Evolutionary conservation across 2,113 vertebrate species (phyloP).

Genomic region (Copsychus sechellarum): DNA sequence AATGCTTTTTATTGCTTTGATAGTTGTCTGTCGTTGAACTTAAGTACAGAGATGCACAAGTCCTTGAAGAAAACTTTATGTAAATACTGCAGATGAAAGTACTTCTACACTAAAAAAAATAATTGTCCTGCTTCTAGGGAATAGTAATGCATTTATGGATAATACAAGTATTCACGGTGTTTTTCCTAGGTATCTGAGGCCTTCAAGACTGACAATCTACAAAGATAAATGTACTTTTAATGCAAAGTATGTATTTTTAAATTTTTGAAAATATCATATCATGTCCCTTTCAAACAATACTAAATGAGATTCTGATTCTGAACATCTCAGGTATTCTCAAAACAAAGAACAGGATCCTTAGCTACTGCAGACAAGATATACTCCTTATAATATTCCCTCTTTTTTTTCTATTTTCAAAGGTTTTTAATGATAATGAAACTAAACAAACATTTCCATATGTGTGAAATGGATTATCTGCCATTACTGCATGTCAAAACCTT

Average conservation of each 20-base stretch:
- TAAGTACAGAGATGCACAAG: background rate
- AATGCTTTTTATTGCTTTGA: background rate
- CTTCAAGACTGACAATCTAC: background rate
- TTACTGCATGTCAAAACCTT: background rate
- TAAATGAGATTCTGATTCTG: background rate
- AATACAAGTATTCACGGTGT: background rate
- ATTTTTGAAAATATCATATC: background rate
- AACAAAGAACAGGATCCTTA: background rate
- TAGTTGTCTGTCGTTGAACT: background rate
- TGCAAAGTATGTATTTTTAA: background rate
- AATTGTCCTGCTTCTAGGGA: background rate
- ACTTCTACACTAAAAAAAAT: background rate
- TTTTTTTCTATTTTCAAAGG: background rate
- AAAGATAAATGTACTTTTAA: background rate
- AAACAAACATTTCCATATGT: background rate
- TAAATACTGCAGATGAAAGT: background rate
- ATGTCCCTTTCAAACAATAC: background rate
- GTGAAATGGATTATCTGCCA: background rate
- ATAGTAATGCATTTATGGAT: background rate
- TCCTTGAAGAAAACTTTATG: background rate
- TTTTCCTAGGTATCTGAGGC: background rate
- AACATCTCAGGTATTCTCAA: background rate
- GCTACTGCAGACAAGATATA: background rate
- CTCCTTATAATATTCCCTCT: background rate
- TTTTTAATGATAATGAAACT: background rate